These are phyloP conservation scores for Hypomecis atomaria DNA, from an alignment of 2,888 invertebrate species.

Conservation along the genomic window DNA sequence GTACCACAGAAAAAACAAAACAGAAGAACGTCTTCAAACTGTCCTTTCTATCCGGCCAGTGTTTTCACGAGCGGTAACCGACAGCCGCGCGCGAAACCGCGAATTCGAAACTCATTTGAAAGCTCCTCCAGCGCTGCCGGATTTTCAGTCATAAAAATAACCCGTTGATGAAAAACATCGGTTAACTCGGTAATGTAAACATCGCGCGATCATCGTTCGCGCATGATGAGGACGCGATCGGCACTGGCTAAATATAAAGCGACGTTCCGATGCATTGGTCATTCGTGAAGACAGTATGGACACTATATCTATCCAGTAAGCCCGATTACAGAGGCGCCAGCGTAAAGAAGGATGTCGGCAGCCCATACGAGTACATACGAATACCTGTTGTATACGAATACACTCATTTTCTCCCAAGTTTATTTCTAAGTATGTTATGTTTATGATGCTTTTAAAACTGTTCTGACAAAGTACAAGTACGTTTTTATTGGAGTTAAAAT, in stretches of 20 bases:
- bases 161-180: conserved; percentile 64
- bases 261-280: conserved; percentile 59
- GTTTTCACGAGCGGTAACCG: conserved; percentile 10
- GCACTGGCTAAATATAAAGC: conserved; percentile 79
- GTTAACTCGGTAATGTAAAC: conserved; percentile 64
- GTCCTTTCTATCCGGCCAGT: conserved; percentile 17
- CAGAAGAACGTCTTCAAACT: conserved; percentile 6
- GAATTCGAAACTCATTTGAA: conserved; percentile 22
- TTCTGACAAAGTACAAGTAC: too few relatives aligned
- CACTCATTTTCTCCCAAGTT: too few relatives aligned
- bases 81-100: conserved; percentile 25
- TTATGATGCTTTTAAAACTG: too few relatives aligned
- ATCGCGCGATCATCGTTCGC: conserved; percentile 54
- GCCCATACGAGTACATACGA: too few relatives aligned
- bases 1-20: neutral
- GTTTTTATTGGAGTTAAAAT: too few relatives aligned
- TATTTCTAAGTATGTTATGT: too few relatives aligned
- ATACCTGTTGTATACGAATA: too few relatives aligned
- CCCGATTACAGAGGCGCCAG: too few relatives aligned
- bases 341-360: too few relatives aligned
- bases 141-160: conserved; percentile 73
- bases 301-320: neutral
- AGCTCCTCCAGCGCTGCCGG: conserved; percentile 37
- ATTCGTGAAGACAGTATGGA: conserved; percentile 45
- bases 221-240: conserved; percentile 75